Evolutionary conservation across 2,888 invertebrate species (phyloP), one percentile per base, ranked within the genome.

Genomic region (Rhaphigaster nebulosa): DNA sequence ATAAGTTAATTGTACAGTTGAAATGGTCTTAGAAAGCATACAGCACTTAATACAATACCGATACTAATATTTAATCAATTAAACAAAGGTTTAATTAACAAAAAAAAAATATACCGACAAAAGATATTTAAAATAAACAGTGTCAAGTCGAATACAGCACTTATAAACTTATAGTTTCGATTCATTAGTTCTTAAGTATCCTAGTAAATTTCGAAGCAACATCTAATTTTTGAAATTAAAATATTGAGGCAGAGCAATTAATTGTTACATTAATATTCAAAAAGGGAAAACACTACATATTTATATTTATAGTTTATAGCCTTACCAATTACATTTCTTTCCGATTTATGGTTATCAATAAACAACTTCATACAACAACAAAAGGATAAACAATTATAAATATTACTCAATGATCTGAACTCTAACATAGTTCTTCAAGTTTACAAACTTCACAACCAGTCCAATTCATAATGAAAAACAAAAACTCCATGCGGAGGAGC

Each of bases 181-280:
- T 76, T 76, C 20, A 76, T 23, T 38, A 23, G 6, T 76, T 20
- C 0, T 76, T 76, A 76, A 38, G 20, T 76, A 76, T 76, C 29
- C 20, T n/a, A 65, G 15, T 65, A 65, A 76, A 76, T 34, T 76
- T 38, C 2, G 6, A 76, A 38, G 20, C 70, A 38, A 76, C 20
- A 76, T 76, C 23, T 20, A 76, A 76, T 76, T 76, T 76, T 76
- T 18, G 0, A 76, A 34, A 76, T 76, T 34, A 76, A 76, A 38
- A 38, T 76, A 20, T 76, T 34, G 70, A 76, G 70, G 70, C 70
- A 76, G 70, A 38, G 70, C 20, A 38, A 76, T 76, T 76, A 76
- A 76, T 76, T 20, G 20, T 18, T 76, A 8, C 20, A 29, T 29
- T 29, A 65, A 15, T n/a, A 29, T 65, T 65, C 65, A 65, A 65